Conservation (phyloP, 2,888 invertebrate genomes). For the Diaprepes abbreviatus region DNA sequence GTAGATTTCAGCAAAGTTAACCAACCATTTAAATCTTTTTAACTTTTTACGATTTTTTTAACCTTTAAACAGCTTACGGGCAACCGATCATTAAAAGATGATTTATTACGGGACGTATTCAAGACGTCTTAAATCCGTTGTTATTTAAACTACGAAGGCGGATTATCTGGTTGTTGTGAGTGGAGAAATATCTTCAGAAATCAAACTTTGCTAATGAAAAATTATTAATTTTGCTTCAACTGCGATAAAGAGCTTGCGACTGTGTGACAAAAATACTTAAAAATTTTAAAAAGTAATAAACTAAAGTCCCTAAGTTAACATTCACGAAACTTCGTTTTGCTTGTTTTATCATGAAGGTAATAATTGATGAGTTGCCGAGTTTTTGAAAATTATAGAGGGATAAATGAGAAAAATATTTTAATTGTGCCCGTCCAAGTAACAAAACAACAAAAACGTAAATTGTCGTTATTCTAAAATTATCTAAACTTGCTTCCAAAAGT, state of each 20-base stretch:
- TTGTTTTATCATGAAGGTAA: no score
- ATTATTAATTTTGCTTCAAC: conserved; percentile 19
- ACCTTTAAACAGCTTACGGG: conserved; percentile 23
- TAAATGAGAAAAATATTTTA: no score
- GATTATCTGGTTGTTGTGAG: conserved; percentile 36
- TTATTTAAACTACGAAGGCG: conserved; percentile 39
- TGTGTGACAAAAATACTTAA: no score
- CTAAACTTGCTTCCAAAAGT: no score
- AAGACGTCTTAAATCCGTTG: conserved; percentile 25
- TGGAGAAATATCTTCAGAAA: conserved; percentile 40
- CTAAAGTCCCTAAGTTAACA: no score
- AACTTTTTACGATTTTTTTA: conserved; percentile 1
- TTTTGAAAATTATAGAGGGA: no score
- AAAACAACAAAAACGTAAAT: no score
- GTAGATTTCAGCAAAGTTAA: not conserved
- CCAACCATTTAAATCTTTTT: not conserved
- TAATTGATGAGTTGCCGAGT: no score
- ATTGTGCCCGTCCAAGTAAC: no score
- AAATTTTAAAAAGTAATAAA: no score
- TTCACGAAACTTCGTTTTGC: no score
- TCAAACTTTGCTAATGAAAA: conserved; percentile 20
- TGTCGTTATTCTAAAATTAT: no score
- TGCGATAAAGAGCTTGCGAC: not conserved
- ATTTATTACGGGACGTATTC: conserved; percentile 30
- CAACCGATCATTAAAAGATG: conserved; percentile 40